These are phyloP conservation scores for Drosophila atripex DNA, from an alignment of 2,888 invertebrate genomes.

Conservation along the genomic window DNA sequence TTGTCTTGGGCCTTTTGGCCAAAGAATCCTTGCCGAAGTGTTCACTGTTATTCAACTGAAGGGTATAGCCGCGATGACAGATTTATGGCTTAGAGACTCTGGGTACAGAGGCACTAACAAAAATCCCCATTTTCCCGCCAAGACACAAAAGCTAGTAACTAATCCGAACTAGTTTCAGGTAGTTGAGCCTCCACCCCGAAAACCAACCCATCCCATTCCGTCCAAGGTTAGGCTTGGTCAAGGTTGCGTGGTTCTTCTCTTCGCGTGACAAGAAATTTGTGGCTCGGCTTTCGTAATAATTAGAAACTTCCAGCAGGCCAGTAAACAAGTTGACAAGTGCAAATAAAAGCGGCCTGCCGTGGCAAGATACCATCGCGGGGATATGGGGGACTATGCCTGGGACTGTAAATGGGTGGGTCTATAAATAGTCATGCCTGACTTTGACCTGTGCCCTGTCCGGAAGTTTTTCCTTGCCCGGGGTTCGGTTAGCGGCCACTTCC, in stretches of 20 bases:
- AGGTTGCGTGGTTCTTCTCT: conserved; percentile 38
- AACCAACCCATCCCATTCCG: not conserved
- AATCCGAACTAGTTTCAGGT: conserved; percentile 18
- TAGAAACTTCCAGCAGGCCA: conserved; percentile 41
- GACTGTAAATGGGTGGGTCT: not conserved
- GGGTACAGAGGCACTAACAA: not conserved
- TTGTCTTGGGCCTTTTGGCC: conserved; percentile 18
- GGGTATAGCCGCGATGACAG: conserved; percentile 10
- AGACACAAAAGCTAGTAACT: not conserved
- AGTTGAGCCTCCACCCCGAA: not conserved
- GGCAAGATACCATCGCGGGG: conserved; percentile 25
- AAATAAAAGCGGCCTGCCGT: conserved; percentile 29
- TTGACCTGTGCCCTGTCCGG: conserved; percentile 24
- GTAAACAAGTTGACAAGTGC: conserved; percentile 53
- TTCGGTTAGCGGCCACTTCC: conserved; percentile 1
- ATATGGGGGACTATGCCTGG: too few species aligned
- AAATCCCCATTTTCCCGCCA: not conserved
- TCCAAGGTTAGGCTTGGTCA: conserved; percentile 54
- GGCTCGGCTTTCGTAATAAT: conserved; percentile 36
- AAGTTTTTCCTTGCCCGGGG: conserved; percentile 17
- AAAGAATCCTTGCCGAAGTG: conserved; percentile 12
- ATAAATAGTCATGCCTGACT: conserved; percentile 26
- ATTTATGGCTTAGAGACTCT: conserved; percentile 5
- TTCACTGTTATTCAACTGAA: conserved; percentile 14
- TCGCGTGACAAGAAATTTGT: conserved; percentile 50